Evolutionary conservation across 1,140 invertebrate genomes (phyloP).

Genomic region (Ectropis grisescens): DNA sequence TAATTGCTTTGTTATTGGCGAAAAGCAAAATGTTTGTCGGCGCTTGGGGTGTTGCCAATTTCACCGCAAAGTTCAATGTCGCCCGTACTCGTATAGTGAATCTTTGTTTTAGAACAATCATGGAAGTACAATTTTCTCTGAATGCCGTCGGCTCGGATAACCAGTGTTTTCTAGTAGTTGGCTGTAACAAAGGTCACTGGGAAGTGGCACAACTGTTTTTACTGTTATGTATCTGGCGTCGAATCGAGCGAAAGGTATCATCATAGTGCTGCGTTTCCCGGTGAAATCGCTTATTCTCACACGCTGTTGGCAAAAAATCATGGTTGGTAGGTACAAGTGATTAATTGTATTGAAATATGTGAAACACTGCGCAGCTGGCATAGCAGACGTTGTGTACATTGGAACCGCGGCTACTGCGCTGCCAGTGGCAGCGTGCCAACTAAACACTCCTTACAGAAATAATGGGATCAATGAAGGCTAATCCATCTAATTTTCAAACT

Average conservation of each 20-base stretch:
- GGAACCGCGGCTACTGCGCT: conserved; percentile 31
- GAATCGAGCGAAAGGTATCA: conserved; percentile 60
- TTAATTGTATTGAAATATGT: conserved; percentile 51
- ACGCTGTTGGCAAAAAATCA: conserved; percentile 41
- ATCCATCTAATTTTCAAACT: too few relatives aligned
- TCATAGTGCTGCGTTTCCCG: conserved; percentile 39
- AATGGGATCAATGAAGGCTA: too few relatives aligned
- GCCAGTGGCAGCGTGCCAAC: conserved; percentile 34
- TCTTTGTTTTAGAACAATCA: conserved; percentile 11
- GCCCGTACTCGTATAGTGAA: conserved; percentile 22
- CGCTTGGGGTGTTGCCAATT: conserved; percentile 32
- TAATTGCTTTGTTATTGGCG: too few relatives aligned
- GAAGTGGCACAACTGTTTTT: conserved; percentile 49
- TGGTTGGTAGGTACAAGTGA: conserved; percentile 23
- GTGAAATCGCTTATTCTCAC: conserved; percentile 61
- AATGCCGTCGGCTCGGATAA: not conserved
- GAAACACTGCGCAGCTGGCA: conserved; percentile 15
- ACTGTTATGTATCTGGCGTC: conserved; percentile 38
- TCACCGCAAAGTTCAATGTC: conserved; percentile 45
- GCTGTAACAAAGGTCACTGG: conserved; percentile 50
- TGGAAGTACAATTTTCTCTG: too few relatives aligned
- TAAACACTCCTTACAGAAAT: too few relatives aligned
- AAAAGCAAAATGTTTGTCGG: conserved; percentile 1
- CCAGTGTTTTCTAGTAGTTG: conserved; percentile 24
- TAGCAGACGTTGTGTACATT: conserved; percentile 19